Evolutionary conservation across 2,888 invertebrate species (phyloP).

Genomic region (Eudemis profundana): DNA sequence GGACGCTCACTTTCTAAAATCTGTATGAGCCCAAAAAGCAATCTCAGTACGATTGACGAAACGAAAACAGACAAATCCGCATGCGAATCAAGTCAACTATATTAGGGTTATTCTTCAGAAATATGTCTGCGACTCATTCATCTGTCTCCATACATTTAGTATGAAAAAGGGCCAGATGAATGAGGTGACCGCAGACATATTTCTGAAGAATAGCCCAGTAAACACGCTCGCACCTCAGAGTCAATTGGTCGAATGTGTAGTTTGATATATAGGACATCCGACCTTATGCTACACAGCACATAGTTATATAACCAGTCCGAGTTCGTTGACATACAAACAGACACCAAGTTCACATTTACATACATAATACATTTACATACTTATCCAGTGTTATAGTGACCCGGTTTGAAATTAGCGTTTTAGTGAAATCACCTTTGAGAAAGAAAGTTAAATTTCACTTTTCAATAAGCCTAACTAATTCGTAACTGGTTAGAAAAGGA

Average conservation of each 20-base stretch:
- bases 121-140: too few relatives aligned
- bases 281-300: neutral
- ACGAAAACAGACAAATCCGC: neutral
- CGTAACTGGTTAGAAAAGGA: neutral
- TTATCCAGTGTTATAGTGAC: slow-evolving; percentile 11
- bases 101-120: too few relatives aligned
- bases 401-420: slow-evolving; percentile 23
- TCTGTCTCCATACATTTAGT: too few relatives aligned
- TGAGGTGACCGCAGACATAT: too few relatives aligned
- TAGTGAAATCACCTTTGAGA: slow-evolving; percentile 27
- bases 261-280: neutral
- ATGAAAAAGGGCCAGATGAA: too few relatives aligned
- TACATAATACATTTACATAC: slow-evolving; percentile 25
- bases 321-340: slow-evolving; percentile 21
- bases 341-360: slow-evolving; percentile 34
- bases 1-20: too few relatives aligned
- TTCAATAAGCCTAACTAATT: slow-evolving; percentile 17
- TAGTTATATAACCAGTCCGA: slow-evolving; percentile 34
- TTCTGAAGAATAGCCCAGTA: too few relatives aligned
- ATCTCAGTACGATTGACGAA: neutral
- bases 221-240: too few relatives aligned
- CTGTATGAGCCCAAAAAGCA: too few relatives aligned
- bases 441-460: slow-evolving; percentile 32
- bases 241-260: too few relatives aligned
- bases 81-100: neutral